phyloP scores from a whole-genome alignment of 2,797 vertebrate genomes.

The Lepus oiostolus region DNA sequence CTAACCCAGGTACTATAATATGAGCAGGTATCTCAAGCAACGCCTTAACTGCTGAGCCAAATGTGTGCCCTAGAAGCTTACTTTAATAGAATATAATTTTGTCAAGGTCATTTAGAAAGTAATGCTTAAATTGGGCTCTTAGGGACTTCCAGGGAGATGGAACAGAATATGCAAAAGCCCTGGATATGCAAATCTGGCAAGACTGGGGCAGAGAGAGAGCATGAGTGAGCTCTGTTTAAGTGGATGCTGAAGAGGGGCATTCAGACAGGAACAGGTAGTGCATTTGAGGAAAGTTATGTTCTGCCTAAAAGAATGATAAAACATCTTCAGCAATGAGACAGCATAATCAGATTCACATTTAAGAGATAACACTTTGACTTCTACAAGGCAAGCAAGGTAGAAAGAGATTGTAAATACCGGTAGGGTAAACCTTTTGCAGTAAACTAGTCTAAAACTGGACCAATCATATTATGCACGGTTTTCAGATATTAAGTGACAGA shows the following conservation, averaged over 20 bases:
- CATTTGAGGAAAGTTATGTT: not conserved
- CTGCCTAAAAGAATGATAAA: not conserved
- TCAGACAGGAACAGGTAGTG: not conserved
- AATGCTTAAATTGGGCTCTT: not conserved
- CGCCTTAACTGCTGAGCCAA: too few relatives aligned
- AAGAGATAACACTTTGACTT: not conserved
- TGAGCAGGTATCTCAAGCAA: too few relatives aligned
- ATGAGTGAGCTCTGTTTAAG: not conserved
- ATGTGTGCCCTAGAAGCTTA: not conserved
- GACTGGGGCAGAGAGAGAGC: not conserved
- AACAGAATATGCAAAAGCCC: not conserved
- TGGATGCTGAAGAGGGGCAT: not conserved
- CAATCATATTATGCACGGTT: not conserved
- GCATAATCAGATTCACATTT: not conserved
- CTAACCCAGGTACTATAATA: too few relatives aligned
- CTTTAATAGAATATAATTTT: not conserved
- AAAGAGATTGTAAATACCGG: not conserved
- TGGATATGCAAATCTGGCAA: not conserved
- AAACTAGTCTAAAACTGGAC: not conserved
- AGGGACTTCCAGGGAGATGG: not conserved
- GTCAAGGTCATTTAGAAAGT: not conserved
- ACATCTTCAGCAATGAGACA: not conserved
- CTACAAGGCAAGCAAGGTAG: not conserved
- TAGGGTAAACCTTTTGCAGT: not conserved
- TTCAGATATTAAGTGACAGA: not conserved